phyloP scores from a whole-genome alignment of 2,797 vertebrate genomes.

The Lutjanus argentimaculatus region DNA sequence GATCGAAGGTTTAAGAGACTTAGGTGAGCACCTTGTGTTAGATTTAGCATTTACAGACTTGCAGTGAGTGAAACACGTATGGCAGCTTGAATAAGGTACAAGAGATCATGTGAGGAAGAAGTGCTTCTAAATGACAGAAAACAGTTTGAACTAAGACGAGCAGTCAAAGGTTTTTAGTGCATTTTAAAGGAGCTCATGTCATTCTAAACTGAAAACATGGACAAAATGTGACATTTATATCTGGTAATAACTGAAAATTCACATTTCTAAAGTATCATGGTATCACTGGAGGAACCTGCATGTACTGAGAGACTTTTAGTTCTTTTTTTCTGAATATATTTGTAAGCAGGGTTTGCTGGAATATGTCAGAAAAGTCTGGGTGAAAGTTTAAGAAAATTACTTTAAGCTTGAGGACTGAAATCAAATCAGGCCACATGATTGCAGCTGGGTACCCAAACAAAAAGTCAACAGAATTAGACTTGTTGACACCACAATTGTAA shows the following conservation, averaged over 20 bases:
- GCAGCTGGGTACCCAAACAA: neutral
- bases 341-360: neutral
- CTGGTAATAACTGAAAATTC: too few relatives aligned
- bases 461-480: neutral
- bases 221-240: too few relatives aligned
- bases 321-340: neutral
- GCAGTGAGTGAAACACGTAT: neutral
- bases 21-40: too few relatives aligned
- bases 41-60: neutral
- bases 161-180: too few relatives aligned
- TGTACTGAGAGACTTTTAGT: too few relatives aligned
- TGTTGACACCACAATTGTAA: neutral
- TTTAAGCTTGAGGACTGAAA: neutral
- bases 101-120: neutral
- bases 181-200: too few relatives aligned
- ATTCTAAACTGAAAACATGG: too few relatives aligned
- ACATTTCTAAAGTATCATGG: too few relatives aligned
- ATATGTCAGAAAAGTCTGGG: neutral
- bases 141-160: too few relatives aligned
- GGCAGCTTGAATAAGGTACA: neutral
- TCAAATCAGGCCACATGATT: neutral
- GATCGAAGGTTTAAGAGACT: too few relatives aligned
- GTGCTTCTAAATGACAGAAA: too few relatives aligned
- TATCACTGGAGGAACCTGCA: neutral
- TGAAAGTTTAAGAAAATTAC: neutral